Base-by-base conservation (phyloP, 2,113 vertebrate genomes). In the Sinosuthora webbiana region DNA sequence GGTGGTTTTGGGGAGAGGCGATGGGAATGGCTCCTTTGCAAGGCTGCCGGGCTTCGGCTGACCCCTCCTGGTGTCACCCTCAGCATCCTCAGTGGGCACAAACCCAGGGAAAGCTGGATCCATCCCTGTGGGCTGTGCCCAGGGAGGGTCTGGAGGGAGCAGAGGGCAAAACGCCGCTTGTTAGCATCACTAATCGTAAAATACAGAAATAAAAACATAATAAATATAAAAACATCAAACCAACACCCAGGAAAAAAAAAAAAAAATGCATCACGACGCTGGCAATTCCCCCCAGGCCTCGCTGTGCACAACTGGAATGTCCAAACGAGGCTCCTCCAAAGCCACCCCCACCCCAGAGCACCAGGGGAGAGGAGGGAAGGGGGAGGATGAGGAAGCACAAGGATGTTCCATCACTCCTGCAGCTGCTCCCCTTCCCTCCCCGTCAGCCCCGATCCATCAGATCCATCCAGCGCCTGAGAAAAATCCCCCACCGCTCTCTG, bases 111-210 rank as follows among this genome's bases (percentile, higher is more conserved):
- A 73, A 39, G 5, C 23, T 10, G 45, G 10, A 49, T 53, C 37
- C 81, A 22, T 71, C 88, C 17, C 73, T 4, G 8, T 15, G 75
- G 73, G 78, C 23, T 41, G 71, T 49, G 82, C 69, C 79, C 65
- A 33, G 37, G 86, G 79, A 74, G 23, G 59, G 21, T 35, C 31
- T 2, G 53, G 55, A 69, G 47, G 74, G 76, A 92, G 90, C 96
- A 94, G 94, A 76, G 42, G 90, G 94, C 90, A 23, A n/a, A 44
- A 73, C 2, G 65, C 52, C 0, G 14, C 94, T 73, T 31, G 28
- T 95, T 74, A 83, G 50, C 83, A 35, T 92, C 77, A 90, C 96
- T 52, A 84, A 92, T 95, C 24, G 42, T 12, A 20, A 41, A 65
- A 57, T 1, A 11, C 16, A 49, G 16, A 47, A 28, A n/a, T 6